phyloP scores from a whole-genome alignment of 2,113 vertebrate genomes.

The Limanda limanda region DNA sequence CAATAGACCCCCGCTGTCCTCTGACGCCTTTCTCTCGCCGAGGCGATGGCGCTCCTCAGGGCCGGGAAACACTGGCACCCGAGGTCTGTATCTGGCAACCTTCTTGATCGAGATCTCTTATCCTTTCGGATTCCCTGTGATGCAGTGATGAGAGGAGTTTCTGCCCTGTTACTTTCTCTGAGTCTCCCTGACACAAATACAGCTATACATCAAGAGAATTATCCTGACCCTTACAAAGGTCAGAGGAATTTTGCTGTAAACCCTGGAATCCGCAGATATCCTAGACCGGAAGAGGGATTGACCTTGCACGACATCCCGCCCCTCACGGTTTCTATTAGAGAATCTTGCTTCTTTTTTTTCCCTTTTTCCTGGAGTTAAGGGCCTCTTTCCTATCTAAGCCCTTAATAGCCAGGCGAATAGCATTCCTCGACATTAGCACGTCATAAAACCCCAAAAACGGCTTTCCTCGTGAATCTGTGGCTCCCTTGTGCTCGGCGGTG shows the following conservation, averaged over 20 bases:
- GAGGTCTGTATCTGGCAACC: no score
- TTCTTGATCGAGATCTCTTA: no score
- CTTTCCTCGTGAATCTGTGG: constrained; percentile 35
- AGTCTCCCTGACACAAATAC: background rate
- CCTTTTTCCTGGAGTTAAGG: constrained; percentile 40
- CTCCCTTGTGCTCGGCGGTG: constrained; percentile 7
- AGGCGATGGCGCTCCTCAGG: constrained; percentile 8
- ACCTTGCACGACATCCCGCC: constrained; percentile 22
- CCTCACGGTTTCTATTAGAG: constrained; percentile 16
- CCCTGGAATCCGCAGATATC: background rate
- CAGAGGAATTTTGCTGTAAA: background rate
- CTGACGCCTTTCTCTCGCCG: background rate
- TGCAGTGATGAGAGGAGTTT: no score
- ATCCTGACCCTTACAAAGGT: constrained; percentile 6
- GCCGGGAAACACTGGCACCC: background rate
- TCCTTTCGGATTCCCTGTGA: no score
- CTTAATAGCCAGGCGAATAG: constrained; percentile 35
- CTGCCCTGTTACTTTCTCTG: no score
- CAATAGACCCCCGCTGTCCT: constrained; percentile 20
- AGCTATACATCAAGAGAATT: constrained; percentile 6
- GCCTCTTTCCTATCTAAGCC: constrained; percentile 60
- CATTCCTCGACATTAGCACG: constrained; percentile 61
- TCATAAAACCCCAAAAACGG: constrained; percentile 33
- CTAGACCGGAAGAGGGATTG: background rate
- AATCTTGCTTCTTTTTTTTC: background rate